Conservation (phyloP, 2,113 vertebrate species). For the Halichoerus grypus region DNA sequence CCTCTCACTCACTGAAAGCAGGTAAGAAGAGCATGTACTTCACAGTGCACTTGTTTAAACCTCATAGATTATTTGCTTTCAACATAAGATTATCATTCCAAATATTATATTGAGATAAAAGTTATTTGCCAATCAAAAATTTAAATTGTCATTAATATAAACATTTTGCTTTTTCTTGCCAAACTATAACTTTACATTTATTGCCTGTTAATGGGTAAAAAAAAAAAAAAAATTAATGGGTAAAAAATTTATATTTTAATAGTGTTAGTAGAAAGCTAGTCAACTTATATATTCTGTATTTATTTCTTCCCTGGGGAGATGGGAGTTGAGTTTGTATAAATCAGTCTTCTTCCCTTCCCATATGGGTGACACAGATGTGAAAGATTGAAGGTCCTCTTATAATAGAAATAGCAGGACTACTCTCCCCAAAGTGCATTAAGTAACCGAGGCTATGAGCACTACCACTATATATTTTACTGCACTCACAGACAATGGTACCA, state of each 20-base stretch:
- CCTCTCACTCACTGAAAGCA: neutral
- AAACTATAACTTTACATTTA: neutral
- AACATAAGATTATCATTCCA: neutral
- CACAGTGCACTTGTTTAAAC: neutral
- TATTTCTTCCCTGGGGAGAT: neutral
- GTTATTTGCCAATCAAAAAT: neutral
- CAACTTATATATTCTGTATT: neutral
- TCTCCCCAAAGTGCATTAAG: neutral
- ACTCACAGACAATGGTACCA: neutral
- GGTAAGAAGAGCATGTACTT: neutral
- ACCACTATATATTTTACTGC: neutral
- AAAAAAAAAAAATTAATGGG: neutral
- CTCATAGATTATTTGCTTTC: neutral
- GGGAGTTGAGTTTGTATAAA: neutral
- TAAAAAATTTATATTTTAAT: neutral
- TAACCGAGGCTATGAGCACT: accelerated
- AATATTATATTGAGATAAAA: neutral
- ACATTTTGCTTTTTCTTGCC: neutral
- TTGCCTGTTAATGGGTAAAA: neutral
- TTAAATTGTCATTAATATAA: neutral
- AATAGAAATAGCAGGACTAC: neutral
- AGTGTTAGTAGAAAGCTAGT: neutral
- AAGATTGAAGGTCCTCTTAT: neutral
- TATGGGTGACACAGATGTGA: neutral
- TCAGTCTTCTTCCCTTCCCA: neutral